Evolutionary conservation across 2,888 invertebrate genomes (phyloP).

Genomic region (Lasius platythorax): DNA sequence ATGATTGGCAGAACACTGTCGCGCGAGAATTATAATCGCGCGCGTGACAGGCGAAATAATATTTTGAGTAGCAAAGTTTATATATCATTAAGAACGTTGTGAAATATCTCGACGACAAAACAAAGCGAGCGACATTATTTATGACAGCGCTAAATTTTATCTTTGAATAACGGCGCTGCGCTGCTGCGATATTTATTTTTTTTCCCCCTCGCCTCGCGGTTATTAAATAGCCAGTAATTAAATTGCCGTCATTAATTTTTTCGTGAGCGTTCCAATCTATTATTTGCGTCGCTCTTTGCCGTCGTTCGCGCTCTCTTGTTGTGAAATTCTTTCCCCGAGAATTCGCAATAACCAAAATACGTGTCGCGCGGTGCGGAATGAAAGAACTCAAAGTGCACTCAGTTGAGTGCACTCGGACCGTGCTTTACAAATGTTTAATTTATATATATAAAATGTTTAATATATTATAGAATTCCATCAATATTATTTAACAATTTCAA

Average conservation of each 20-base stretch:
- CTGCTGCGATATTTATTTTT: not conserved
- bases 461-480: not conserved
- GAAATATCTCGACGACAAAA: constrained; percentile 35
- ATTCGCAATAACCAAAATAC: constrained; percentile 43
- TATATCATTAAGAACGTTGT: constrained; percentile 24
- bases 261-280: constrained; percentile 32
- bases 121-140: constrained; percentile 35
- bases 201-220: not conserved
- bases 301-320: not conserved
- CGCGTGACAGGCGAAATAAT: constrained; percentile 6
- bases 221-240: constrained; percentile 47
- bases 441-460: not conserved
- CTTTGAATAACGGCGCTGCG: constrained; percentile 19
- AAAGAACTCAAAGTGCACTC: not conserved
- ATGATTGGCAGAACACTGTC: not conserved
- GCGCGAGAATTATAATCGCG: constrained; percentile 16
- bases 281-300: constrained; percentile 13
- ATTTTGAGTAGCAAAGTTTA: constrained; percentile 27
- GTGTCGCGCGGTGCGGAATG: not conserved
- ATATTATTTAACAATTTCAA: not conserved
- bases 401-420: not conserved
- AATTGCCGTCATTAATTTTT: constrained; percentile 41
- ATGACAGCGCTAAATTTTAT: constrained; percentile 32
- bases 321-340: constrained; percentile 31
- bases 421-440: constrained; percentile 12